Conservation (phyloP, 2,113 vertebrate genomes). For the Caranx ignobilis region DNA sequence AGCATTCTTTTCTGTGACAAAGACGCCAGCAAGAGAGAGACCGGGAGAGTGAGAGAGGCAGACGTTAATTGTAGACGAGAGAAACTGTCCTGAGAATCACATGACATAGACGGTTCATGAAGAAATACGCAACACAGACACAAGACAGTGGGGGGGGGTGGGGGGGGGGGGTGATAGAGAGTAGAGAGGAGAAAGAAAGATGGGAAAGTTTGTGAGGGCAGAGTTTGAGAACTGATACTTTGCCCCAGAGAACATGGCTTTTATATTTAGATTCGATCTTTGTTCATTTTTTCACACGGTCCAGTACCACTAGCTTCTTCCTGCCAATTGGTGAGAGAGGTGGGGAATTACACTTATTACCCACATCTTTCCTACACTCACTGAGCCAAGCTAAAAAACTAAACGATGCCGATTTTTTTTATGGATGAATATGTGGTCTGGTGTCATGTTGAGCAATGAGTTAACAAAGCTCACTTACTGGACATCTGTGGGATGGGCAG, state of each 20-base stretch:
- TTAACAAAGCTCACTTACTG: slow-evolving; percentile 2
- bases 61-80: slow-evolving; percentile 69
- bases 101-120: slow-evolving; percentile 49
- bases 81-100: slow-evolving; percentile 50
- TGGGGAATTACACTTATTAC: not conserved
- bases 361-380: slow-evolving; percentile 6
- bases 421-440: slow-evolving; percentile 16
- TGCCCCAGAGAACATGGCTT: slow-evolving; percentile 25
- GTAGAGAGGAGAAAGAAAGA: not conserved
- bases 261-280: slow-evolving; percentile 53
- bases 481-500: not conserved
- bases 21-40: slow-evolving; percentile 41
- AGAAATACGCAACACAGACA: slow-evolving; percentile 62
- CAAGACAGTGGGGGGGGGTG: slow-evolving; percentile 14
- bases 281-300: slow-evolving; percentile 19
- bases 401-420: not conserved
- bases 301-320: slow-evolving; percentile 23
- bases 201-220: not conserved
- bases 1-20: slow-evolving; percentile 63
- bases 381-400: not conserved
- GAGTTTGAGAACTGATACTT: not conserved
- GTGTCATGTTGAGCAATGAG: slow-evolving; percentile 1
- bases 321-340: slow-evolving; percentile 9
- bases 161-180: not conserved
- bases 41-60: slow-evolving; percentile 20